A percentile compares a stretch with the other conserved stretches of the same genome.
These are phyloP conservation scores for Salvelinus alpinus DNA, from an alignment of 2,113 vertebrate species.

Conservation along the genomic window DNA sequence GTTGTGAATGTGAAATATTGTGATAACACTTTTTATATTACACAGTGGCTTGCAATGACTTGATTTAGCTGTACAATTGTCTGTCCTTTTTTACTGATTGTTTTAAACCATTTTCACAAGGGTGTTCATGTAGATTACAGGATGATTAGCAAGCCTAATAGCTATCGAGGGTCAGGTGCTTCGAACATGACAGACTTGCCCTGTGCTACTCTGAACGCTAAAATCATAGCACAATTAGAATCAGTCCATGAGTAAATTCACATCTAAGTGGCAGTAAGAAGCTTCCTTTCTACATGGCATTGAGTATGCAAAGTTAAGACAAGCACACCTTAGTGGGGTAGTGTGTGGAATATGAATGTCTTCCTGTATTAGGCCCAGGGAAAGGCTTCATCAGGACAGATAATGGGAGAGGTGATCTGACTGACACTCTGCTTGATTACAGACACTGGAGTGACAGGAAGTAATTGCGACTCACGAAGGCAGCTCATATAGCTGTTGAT, in stretches of 20 bases:
- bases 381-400: slow-evolving; percentile 39
- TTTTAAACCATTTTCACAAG: background rate
- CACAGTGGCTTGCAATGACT: background rate
- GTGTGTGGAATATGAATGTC: slow-evolving; percentile 34
- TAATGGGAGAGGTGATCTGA: slow-evolving; percentile 53
- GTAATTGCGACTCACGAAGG: slow-evolving; percentile 48
- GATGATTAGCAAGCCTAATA: slow-evolving; percentile 1
- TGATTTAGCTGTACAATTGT: background rate
- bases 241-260: background rate
- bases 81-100: background rate
- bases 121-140: background rate
- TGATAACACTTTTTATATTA: background rate
- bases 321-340: slow-evolving; percentile 18
- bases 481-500: slow-evolving; percentile 45
- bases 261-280: background rate
- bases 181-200: background rate
- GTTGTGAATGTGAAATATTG: background rate
- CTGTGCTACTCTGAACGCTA: too few species aligned
- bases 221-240: background rate
- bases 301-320: slow-evolving; percentile 21
- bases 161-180: background rate
- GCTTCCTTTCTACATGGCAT: background rate
- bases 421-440: slow-evolving; percentile 55
- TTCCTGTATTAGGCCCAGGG: slow-evolving; percentile 23
- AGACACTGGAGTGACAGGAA: slow-evolving; percentile 46